phyloP scores from a whole-genome alignment of 2,888 invertebrate species.

The Tolmerus cingulatus region DNA sequence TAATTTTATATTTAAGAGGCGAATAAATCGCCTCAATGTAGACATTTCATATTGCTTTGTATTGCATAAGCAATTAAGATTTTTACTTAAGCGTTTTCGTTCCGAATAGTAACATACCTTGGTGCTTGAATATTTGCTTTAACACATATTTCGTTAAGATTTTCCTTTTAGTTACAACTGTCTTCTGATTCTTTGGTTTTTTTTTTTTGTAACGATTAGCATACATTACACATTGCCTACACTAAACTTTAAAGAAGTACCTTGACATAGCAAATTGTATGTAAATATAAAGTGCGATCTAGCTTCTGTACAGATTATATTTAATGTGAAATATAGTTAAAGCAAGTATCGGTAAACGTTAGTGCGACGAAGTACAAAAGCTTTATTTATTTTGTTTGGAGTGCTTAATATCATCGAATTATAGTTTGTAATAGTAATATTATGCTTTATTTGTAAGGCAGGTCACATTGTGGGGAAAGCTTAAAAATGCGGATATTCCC shows the following conservation, averaged over 20 bases:
- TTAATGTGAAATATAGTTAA: slow-evolving; percentile 13
- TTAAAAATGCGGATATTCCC: background rate
- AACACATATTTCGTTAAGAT: background rate
- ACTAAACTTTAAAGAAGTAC: slow-evolving; percentile 17
- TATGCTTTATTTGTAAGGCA: background rate
- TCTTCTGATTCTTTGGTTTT: background rate
- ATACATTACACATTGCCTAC: slow-evolving; percentile 22
- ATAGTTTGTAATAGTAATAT: background rate
- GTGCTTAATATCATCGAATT: slow-evolving; percentile 8
- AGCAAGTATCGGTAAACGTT: slow-evolving; percentile 8
- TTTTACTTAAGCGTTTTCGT: slow-evolving; percentile 3
- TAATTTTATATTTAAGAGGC: background rate
- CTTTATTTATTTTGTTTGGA: slow-evolving; percentile 3
- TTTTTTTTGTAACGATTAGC: background rate
- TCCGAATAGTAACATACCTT: background rate
- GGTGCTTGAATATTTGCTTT: slow-evolving; percentile 33
- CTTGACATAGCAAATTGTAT: slow-evolving; percentile 28
- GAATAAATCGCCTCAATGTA: background rate
- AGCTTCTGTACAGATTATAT: slow-evolving; percentile 25
- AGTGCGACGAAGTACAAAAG: slow-evolving; percentile 35
- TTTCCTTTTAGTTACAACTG: background rate
- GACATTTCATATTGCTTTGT: background rate
- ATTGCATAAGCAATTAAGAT: background rate
- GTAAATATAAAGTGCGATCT: slow-evolving; percentile 1
- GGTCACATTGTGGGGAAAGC: background rate